Evolutionary conservation across 2,888 invertebrate genomes (phyloP).

Genomic region (Creontiades dilutus): DNA sequence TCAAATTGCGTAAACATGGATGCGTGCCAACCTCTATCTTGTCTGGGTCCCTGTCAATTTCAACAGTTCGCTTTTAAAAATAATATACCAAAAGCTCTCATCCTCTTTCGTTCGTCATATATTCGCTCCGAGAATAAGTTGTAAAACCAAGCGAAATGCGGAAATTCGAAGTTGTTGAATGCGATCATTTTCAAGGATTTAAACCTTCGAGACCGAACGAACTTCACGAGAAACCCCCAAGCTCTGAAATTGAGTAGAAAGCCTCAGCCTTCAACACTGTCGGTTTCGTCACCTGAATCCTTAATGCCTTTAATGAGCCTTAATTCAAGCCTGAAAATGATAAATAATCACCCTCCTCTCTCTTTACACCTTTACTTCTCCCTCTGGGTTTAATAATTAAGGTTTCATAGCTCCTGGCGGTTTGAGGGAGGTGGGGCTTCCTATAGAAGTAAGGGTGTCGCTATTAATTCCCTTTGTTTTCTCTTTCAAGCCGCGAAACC

Average conservation of each 20-base stretch:
- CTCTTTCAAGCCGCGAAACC: conserved; percentile 17
- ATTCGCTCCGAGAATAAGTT: too few species aligned
- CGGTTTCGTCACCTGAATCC: conserved; percentile 27
- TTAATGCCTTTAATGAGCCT: conserved; percentile 41
- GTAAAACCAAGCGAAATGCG: too few species aligned
- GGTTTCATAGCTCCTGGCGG: conserved; percentile 18
- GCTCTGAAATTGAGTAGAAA: neutral
- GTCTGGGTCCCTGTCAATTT: too few species aligned
- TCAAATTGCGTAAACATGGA: too few species aligned
- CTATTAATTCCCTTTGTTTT: conserved; percentile 49
- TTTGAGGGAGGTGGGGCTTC: neutral
- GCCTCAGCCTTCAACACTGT: neutral
- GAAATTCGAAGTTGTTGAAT: neutral
- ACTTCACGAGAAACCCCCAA: conserved; percentile 9
- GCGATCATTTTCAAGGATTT: neutral
- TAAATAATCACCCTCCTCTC: conserved; percentile 12
- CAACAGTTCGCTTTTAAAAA: too few species aligned
- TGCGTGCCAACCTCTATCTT: too few species aligned
- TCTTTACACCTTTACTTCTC: neutral
- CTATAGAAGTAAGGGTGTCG: conserved; percentile 43
- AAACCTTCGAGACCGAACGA: neutral
- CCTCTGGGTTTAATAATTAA: conserved; percentile 41
- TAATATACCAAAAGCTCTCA: too few species aligned
- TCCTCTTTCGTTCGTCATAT: too few species aligned
- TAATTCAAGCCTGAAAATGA: conserved; percentile 37